Evolutionary conservation across 2,888 invertebrate genomes (phyloP).

Genomic region (Nomada flava): DNA sequence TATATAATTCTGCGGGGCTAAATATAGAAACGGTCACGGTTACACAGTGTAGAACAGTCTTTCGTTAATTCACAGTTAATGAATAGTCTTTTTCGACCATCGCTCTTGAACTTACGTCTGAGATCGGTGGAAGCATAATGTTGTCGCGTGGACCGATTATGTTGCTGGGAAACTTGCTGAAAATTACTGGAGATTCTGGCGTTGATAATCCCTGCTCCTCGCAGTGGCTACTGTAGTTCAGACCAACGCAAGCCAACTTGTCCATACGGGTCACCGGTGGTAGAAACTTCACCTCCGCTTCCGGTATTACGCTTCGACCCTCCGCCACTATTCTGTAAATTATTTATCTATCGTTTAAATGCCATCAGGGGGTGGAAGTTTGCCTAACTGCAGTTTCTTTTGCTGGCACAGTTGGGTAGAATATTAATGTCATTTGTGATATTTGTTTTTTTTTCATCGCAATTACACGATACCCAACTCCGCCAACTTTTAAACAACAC

Average conservation of each 20-base stretch:
- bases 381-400: background rate
- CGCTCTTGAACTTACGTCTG: conserved; percentile 85
- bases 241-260: conserved; percentile 93
- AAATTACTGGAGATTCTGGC: conserved; percentile 92
- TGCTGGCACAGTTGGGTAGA: background rate
- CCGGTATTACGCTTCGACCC: conserved; percentile 85
- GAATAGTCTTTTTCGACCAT: background rate
- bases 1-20: conserved; percentile 37
- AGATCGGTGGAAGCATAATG: conserved; percentile 87
- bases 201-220: conserved; percentile 92
- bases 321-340: conserved; percentile 84
- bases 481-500: too few species aligned
- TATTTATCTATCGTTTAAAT: background rate
- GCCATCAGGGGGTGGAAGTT: background rate
- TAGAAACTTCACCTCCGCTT: conserved; percentile 87
- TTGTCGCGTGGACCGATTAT: conserved; percentile 90
- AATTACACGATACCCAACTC: too few species aligned
- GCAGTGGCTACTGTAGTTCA: conserved; percentile 95
- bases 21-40: conserved; percentile 48
- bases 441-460: background rate
- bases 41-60: background rate
- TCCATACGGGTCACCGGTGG: conserved; percentile 92
- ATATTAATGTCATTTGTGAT: too few species aligned
- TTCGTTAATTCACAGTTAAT: too few species aligned
- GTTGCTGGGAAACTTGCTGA: conserved; percentile 93